Evolutionary conservation across 2,113 vertebrate genomes (phyloP).

Genomic region (Cricetomys ansorgei): DNA sequence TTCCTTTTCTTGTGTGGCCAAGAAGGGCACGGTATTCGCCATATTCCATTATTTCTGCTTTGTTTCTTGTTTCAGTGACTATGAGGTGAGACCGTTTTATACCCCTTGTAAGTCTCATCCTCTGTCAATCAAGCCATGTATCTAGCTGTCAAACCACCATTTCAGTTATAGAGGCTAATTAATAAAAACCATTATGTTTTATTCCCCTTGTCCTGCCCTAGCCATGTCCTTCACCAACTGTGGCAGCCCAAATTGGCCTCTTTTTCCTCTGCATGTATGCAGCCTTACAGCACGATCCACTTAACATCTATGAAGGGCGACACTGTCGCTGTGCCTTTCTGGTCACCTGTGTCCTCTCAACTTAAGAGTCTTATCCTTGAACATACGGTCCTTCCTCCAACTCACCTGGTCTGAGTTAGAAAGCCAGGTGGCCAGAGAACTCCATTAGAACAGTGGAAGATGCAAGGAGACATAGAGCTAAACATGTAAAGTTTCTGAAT

Average conservation of each 20-base stretch:
- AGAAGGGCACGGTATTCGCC: background rate
- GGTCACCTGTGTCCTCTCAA: background rate
- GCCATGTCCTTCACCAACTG: background rate
- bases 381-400: background rate
- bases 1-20: background rate
- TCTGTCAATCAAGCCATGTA: background rate
- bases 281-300: background rate
- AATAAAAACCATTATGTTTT: background rate
- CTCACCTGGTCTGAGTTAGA: background rate
- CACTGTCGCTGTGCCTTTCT: background rate
- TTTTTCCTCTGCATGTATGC: background rate
- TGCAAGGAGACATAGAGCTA: background rate
- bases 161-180: background rate
- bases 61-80: background rate
- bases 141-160: background rate
- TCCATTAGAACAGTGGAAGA: background rate
- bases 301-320: background rate
- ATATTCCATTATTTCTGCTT: background rate
- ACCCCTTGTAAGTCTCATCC: background rate
- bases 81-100: background rate
- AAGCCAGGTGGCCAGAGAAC: background rate
- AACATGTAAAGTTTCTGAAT: background rate
- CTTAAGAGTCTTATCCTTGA: background rate
- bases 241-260: background rate
- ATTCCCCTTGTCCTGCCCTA: background rate